Percentiles rank a stretch among this genome's conserved stretches.
Conservation (phyloP, 2,888 invertebrate genomes). For the Mactromeris polynyma region DNA sequence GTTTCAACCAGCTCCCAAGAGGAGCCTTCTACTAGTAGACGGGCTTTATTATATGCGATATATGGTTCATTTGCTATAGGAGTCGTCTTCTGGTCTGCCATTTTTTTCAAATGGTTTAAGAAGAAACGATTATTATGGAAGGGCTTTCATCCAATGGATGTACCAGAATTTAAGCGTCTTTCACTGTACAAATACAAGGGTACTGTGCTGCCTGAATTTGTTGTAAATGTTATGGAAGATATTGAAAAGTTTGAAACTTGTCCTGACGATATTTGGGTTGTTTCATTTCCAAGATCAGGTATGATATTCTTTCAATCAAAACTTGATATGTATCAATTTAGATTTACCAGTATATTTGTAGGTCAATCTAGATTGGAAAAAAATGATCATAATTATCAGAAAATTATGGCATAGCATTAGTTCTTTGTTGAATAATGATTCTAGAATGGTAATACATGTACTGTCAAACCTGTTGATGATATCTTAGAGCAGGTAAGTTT, state of each 20-base stretch:
- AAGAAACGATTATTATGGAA: conserved; percentile 59
- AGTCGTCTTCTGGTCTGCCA: conserved; percentile 64
- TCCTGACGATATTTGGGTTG: conserved; percentile 94
- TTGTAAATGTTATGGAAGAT: conserved; percentile 74
- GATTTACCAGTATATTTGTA: too few relatives aligned
- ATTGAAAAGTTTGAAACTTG: conserved; percentile 90
- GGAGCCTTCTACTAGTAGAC: conserved; percentile 16
- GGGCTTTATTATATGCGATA: conserved; percentile 62
- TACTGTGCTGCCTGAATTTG: conserved; percentile 75
- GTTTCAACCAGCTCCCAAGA: background rate
- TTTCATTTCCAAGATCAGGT: conserved; percentile 96
- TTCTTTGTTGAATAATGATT: too few relatives aligned
- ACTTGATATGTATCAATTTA: too few relatives aligned
- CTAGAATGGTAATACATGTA: too few relatives aligned
- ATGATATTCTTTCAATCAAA: conserved; percentile 29
- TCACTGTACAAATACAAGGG: conserved; percentile 78
- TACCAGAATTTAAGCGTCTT: conserved; percentile 57
- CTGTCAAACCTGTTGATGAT: too few relatives aligned
- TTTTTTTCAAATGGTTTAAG: conserved; percentile 67
- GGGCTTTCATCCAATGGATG: conserved; percentile 71
- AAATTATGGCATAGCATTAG: too few relatives aligned
- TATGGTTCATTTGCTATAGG: conserved; percentile 75
- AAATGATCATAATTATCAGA: too few relatives aligned
- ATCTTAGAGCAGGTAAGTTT: too few relatives aligned
- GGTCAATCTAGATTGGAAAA: too few relatives aligned